These are phyloP conservation scores for Oedothorax gibbosus DNA, from an alignment of 1,140 invertebrate species.

Conservation along the genomic window DNA sequence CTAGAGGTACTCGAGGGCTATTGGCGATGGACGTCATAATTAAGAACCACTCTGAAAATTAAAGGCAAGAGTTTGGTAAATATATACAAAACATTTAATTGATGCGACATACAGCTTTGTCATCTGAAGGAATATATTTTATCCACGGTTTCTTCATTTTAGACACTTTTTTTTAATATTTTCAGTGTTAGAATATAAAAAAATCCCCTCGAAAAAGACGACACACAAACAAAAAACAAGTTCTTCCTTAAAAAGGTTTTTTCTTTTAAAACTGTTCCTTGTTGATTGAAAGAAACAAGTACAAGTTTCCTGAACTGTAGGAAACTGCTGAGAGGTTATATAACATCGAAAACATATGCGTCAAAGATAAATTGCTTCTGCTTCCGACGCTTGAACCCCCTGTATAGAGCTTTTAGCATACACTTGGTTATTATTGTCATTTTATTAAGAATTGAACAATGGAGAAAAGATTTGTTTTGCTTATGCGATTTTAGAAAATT, in stretches of 20 bases:
- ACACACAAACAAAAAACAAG: no score
- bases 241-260: neutral
- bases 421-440: conserved; percentile 12
- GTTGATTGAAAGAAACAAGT: conserved; percentile 38
- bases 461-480: neutral
- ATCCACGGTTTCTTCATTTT: conserved; percentile 14
- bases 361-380: conserved; percentile 34
- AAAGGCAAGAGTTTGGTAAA: no score
- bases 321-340: conserved; percentile 32
- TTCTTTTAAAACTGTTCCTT: conserved; percentile 18
- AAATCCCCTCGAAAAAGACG: conserved; percentile 11
- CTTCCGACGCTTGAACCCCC: no score
- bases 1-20: no score
- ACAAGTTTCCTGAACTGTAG: conserved; percentile 41
- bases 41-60: no score
- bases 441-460: conserved; percentile 11
- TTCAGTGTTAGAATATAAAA: conserved; percentile 3
- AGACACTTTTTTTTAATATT: conserved; percentile 2
- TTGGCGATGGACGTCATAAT: no score
- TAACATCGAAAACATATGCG: conserved; percentile 52
- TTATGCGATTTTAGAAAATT: neutral
- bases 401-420: no score
- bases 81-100: no score
- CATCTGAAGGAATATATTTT: neutral
- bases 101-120: no score